Evolutionary conservation across 2,888 invertebrate genomes (phyloP), one percentile per base, ranked within the genome.

Genomic region (Pinctada fucata): DNA sequence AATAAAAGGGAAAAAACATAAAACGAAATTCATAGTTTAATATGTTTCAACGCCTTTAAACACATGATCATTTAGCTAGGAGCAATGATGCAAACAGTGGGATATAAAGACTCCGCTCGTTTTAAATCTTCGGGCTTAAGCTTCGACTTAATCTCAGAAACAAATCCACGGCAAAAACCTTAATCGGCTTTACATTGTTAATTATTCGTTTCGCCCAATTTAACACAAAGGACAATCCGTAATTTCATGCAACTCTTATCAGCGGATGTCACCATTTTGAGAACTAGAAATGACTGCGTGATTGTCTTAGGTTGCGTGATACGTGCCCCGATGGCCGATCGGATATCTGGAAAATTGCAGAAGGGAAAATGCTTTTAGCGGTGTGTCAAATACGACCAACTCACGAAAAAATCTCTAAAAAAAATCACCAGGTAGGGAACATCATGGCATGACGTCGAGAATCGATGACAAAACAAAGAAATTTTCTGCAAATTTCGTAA

Each of bases 231-330:
- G 58, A 58, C 58, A 58, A 58, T 58, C 58, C 58, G 8, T 63
- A 63, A 75, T 68, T 75, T 58, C n/a, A 69, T 58, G 58, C 58
- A 75, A 67, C 48, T 50, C 72, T 77, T 77, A 77, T 77, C 76
- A 72, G 48, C 72, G 76, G 76, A 77, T 77, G 48, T 77, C 76
- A 66, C 71, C 66, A 47, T 52, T 66, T 73, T 64, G 52, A 74
- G 10, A 51, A 50, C 48, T 74, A 10, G 66, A 72, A 72, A 58
- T 66, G 67, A 45, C 65, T 31, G 3, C 51, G 45, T 50, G 66
- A 72, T 66, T 72, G 76, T 65, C 52, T 71, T 48, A 31, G 31
- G 51, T 72, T 51, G 76, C 72, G 66, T 67, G 76, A 77, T 50
- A 16, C 66, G 48, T 6, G 49, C 50, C 49, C 65, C 68, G 64